Percentiles rank a stretch among this genome's conserved stretches.
Conservation (phyloP, 2,113 vertebrate genomes). For the Carettochelys insculpta region DNA sequence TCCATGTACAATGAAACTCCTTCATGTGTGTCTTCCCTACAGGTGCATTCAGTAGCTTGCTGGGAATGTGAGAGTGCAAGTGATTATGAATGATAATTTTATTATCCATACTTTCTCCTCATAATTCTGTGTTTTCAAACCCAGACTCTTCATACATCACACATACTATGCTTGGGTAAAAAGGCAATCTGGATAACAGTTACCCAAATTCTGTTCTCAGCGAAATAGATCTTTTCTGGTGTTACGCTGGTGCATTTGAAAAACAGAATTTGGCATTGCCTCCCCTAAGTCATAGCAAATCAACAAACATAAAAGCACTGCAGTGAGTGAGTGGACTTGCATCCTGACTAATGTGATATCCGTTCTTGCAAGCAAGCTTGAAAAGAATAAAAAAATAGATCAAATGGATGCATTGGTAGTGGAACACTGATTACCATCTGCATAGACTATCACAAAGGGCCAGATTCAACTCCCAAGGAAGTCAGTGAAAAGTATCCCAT, state of each 20-base stretch:
- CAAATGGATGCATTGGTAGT: conserved; percentile 1
- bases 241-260: accelerated
- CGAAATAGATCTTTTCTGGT: not conserved
- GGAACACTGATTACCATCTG: accelerated
- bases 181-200: not conserved
- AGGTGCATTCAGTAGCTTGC: not conserved
- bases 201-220: not conserved
- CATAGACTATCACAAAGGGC: accelerated
- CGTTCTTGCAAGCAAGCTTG: not conserved
- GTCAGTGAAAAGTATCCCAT: not conserved
- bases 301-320: not conserved
- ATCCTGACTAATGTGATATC: not conserved
- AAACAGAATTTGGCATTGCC: not conserved
- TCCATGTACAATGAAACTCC: not conserved
- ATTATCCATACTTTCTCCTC: not conserved
- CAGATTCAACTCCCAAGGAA: not conserved
- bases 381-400: conserved; percentile 15
- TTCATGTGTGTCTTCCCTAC: not conserved
- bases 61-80: not conserved
- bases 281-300: not conserved
- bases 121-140: not conserved
- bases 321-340: not conserved
- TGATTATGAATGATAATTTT: accelerated
- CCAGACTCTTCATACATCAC: not conserved
- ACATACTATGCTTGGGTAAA: not conserved